phyloP scores from a whole-genome alignment of 2,113 vertebrate species.

The Lethenteron reissneri region DNA sequence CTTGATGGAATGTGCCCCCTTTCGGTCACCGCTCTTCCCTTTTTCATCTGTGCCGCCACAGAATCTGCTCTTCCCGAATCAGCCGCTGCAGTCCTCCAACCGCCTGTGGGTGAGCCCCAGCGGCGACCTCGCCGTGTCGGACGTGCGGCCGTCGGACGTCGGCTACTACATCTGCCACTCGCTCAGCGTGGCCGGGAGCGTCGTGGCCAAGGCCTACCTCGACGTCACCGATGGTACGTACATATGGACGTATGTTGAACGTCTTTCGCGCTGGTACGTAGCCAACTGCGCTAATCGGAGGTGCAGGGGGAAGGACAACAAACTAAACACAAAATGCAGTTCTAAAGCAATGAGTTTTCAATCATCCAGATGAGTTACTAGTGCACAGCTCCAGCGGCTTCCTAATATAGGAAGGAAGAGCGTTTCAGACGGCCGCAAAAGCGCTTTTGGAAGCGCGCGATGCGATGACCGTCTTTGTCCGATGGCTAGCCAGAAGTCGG shows the following conservation, averaged over 20 bases:
- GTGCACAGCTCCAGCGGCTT: too few relatives aligned
- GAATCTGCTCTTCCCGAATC: slow-evolving; percentile 91
- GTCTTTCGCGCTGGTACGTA: slow-evolving; percentile 8
- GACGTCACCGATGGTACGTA: slow-evolving; percentile 87
- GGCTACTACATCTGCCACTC: slow-evolving; percentile 97
- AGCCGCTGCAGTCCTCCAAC: slow-evolving; percentile 74
- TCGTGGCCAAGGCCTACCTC: slow-evolving; percentile 88
- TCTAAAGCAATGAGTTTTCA: too few relatives aligned
- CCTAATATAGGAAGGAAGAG: too few relatives aligned
- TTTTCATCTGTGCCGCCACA: slow-evolving; percentile 18
- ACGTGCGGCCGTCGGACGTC: slow-evolving; percentile 60
- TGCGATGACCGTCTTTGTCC: too few relatives aligned
- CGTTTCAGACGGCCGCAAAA: too few relatives aligned
- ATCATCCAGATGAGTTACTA: too few relatives aligned
- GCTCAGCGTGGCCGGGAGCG: slow-evolving; percentile 87
- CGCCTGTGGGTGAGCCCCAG: slow-evolving; percentile 88
- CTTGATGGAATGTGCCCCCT: not conserved
- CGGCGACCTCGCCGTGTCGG: slow-evolving; percentile 82
- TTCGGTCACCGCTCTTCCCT: not conserved
- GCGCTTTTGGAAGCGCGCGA: too few relatives aligned
- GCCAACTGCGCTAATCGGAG: too few relatives aligned
- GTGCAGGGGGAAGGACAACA: too few relatives aligned
- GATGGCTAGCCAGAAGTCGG: too few relatives aligned
- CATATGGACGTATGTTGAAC: slow-evolving; percentile 8
- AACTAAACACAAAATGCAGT: too few relatives aligned